These are phyloP conservation scores for Bombus pascuorum DNA, from an alignment of 1,140 invertebrate species.

Conservation along the genomic window DNA sequence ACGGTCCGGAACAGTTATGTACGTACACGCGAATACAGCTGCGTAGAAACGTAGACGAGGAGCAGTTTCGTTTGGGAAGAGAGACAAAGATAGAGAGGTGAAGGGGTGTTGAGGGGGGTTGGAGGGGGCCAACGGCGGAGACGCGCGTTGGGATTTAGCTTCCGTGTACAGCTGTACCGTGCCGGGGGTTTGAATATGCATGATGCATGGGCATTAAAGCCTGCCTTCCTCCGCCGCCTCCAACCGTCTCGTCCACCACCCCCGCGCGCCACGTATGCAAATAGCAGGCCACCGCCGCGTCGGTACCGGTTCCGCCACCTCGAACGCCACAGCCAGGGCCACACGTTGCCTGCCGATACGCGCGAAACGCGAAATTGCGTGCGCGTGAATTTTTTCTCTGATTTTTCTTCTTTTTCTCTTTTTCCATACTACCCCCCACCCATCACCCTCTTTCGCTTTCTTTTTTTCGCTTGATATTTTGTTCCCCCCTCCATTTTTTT, in stretches of 20 bases:
- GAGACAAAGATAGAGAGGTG: background rate
- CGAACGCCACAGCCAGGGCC: slow-evolving; percentile 62
- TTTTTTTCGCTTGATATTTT: background rate
- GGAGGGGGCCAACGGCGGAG: slow-evolving; percentile 48
- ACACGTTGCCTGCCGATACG: slow-evolving; percentile 32
- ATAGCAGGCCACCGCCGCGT: slow-evolving; percentile 67
- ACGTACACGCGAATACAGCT: background rate
- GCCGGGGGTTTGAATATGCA: slow-evolving; percentile 81
- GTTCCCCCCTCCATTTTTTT: background rate
- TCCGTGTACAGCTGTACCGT: slow-evolving; percentile 80
- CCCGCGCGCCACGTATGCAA: slow-evolving; percentile 77
- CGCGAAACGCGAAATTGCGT: slow-evolving; percentile 44
- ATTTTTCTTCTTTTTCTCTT: background rate
- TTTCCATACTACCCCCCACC: no score
- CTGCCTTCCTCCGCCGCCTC: slow-evolving; percentile 60
- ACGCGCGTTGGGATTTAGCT: slow-evolving; percentile 80
- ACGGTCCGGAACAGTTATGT: background rate
- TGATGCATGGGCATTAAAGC: slow-evolving; percentile 83
- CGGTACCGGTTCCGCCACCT: slow-evolving; percentile 49
- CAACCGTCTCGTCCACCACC: slow-evolving; percentile 51
- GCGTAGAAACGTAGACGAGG: background rate
- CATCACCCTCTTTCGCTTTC: no score
- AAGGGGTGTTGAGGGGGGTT: slow-evolving; percentile 20
- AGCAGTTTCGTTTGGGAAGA: background rate
- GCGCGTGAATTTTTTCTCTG: slow-evolving; percentile 34